Percentiles rank a stretch among this genome's conserved stretches.
Evolutionary conservation across 2,888 invertebrate genomes (phyloP).

Genomic region (Prenolepis imparis): DNA sequence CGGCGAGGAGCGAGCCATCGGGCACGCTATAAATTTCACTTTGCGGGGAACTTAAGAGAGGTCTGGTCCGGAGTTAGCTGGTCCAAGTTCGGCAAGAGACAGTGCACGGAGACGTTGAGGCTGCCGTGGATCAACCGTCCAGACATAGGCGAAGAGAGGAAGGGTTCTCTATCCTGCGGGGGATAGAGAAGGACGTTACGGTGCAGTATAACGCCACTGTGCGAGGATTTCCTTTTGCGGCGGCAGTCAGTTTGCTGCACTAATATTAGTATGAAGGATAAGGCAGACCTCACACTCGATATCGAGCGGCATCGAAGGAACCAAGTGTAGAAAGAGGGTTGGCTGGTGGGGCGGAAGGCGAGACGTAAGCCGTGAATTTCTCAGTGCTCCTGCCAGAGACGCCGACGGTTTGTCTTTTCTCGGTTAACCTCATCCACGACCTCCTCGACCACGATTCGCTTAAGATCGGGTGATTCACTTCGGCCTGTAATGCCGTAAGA

Average conservation of each 20-base stretch:
- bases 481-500: constrained; percentile 41
- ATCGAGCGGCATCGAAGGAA: constrained; percentile 18
- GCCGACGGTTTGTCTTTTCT: constrained; percentile 75
- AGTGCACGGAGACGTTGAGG: constrained; percentile 35
- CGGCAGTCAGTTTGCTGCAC: constrained; percentile 77
- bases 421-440: constrained; percentile 70
- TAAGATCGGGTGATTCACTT: constrained; percentile 71
- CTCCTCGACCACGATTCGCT: constrained; percentile 69
- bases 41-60: constrained; percentile 80
- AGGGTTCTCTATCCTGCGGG: constrained; percentile 65
- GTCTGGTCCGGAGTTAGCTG: constrained; percentile 58
- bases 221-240: constrained; percentile 57
- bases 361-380: constrained; percentile 71
- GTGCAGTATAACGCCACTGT: constrained; percentile 59
- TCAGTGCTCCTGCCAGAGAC: constrained; percentile 54
- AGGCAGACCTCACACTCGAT: constrained; percentile 60
- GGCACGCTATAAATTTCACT: constrained; percentile 83
- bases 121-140: constrained; percentile 19
- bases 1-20: constrained; percentile 74
- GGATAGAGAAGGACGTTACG: constrained; percentile 44
- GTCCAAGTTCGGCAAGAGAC: constrained; percentile 59
- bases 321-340: constrained; percentile 8
- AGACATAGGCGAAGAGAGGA: not conserved
- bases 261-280: constrained; percentile 80
- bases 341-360: constrained; percentile 40